Percentiles rank a stretch among this genome's conserved stretches.
Conservation (phyloP, 2,888 invertebrate genomes). For the Meteorus colon region DNA sequence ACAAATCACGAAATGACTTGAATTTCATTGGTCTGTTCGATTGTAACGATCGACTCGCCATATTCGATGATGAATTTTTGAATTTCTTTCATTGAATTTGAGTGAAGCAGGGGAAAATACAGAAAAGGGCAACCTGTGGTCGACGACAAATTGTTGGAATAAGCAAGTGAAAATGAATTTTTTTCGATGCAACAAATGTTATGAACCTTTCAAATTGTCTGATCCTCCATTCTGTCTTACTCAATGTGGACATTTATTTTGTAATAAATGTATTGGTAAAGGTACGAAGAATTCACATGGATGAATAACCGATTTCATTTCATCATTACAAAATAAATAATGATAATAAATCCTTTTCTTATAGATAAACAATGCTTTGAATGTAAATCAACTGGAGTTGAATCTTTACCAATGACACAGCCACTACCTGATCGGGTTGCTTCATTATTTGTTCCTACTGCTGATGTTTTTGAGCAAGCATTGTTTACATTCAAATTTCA, state of each 20-base stretch:
- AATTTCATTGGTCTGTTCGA: background rate
- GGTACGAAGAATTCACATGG: background rate
- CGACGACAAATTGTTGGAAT: background rate
- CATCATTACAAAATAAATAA: background rate
- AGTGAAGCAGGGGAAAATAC: background rate
- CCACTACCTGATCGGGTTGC: slow-evolving; percentile 44
- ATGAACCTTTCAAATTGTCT: slow-evolving; percentile 26
- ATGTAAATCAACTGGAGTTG: slow-evolving; percentile 39
- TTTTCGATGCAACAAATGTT: slow-evolving; percentile 55
- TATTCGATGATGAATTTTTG: background rate
- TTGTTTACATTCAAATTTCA: slow-evolving; percentile 43
- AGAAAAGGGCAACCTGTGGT: background rate
- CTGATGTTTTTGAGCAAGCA: slow-evolving; percentile 43
- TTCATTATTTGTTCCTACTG: slow-evolving; percentile 43
- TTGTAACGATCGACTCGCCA: background rate
- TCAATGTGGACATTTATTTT: slow-evolving; percentile 55
- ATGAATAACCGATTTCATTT: background rate
- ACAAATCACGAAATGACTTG: no score
- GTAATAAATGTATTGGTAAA: slow-evolving; percentile 44
- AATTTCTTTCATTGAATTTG: background rate
- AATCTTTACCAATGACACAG: slow-evolving; percentile 46
- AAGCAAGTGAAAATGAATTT: slow-evolving; percentile 44
- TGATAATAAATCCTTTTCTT: slow-evolving; percentile 11
- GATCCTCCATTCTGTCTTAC: slow-evolving; percentile 52
- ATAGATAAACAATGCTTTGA: slow-evolving; percentile 49